A percentile compares a stretch with the other conserved stretches of the same genome.
These are phyloP conservation scores for Thunnus maccoyii DNA, from an alignment of 2,113 vertebrate genomes.

Conservation along the genomic window DNA sequence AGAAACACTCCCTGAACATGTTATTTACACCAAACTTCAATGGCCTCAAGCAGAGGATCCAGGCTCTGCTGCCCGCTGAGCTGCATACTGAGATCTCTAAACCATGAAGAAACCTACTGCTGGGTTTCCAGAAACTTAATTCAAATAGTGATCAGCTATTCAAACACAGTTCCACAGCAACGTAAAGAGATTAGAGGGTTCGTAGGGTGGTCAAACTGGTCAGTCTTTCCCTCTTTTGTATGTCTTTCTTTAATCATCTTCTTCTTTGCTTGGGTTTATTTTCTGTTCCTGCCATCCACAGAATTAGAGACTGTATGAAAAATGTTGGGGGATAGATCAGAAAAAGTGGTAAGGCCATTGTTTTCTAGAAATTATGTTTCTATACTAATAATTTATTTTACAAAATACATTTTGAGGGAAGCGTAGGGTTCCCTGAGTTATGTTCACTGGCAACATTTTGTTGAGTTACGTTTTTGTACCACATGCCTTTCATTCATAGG, in stretches of 20 bases:
- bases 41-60: neutral
- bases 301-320: too few relatives aligned
- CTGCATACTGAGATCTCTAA: neutral
- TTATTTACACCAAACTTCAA: conserved; percentile 10
- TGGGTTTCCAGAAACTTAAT: neutral
- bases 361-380: too few relatives aligned
- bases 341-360: too few relatives aligned
- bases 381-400: too few relatives aligned
- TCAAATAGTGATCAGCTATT: neutral
- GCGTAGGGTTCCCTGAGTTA: too few relatives aligned
- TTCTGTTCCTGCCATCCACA: too few relatives aligned
- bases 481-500: too few relatives aligned
- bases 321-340: too few relatives aligned
- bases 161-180: neutral
- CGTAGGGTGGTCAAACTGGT: neutral
- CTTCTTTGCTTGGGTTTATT: neutral
- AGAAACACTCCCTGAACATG: neutral
- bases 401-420: too few relatives aligned
- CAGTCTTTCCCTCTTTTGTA: neutral
- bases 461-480: too few relatives aligned
- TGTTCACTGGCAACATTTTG: too few relatives aligned
- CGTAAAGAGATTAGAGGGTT: neutral
- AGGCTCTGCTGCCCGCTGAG: neutral
- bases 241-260: neutral
- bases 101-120: neutral